Conservation (phyloP, 2,797 vertebrate genomes). For the Anguilla marmorata region DNA sequence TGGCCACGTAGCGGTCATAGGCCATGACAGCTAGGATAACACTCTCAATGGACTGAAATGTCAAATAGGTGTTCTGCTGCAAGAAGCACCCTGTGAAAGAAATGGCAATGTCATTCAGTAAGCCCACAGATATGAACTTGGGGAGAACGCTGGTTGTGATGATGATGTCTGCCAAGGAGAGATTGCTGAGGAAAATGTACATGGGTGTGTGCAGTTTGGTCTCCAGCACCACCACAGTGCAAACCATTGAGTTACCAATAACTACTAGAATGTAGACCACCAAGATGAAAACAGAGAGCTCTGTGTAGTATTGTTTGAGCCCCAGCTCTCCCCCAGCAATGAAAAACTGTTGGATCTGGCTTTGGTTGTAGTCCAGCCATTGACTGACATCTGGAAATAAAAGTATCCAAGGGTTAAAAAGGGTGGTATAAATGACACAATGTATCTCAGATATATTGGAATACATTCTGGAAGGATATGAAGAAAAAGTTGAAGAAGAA, state of each 20-base stretch:
- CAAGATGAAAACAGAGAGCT: neutral
- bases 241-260: constrained; percentile 14
- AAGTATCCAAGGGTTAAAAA: neutral
- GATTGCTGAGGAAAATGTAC: constrained; percentile 26
- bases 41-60: neutral
- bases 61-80: neutral
- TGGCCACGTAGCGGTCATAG: constrained; percentile 26
- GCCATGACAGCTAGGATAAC: constrained; percentile 13
- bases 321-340: constrained; percentile 1
- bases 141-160: constrained; percentile 29
- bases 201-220: constrained; percentile 25
- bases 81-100: constrained; percentile 1
- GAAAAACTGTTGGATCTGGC: neutral
- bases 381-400: neutral
- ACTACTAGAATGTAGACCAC: constrained; percentile 19
- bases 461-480: neutral
- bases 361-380: neutral
- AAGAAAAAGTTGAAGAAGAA: no score
- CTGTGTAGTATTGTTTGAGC: constrained; percentile 1
- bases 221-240: neutral
- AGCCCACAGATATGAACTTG: constrained; percentile 28
- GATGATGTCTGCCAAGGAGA: constrained; percentile 25
- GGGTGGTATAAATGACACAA: neutral
- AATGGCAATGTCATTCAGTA: constrained; percentile 16
- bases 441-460: neutral